A percentile compares a stretch with the other conserved stretches of the same genome.
Conservation (phyloP, 2,797 vertebrate species). For the Cynopterus sphinx region DNA sequence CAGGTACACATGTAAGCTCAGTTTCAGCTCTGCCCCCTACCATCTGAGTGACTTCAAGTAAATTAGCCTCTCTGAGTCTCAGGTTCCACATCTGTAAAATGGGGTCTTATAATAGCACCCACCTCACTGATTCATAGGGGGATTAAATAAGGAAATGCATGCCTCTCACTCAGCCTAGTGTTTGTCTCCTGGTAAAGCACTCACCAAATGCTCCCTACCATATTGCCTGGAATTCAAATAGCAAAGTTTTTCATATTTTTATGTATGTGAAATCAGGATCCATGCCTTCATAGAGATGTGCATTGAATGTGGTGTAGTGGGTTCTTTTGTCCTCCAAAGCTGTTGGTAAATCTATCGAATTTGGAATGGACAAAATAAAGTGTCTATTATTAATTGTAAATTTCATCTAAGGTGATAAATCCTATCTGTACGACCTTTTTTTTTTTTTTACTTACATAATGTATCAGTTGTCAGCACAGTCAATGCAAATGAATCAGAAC, state of each 20-base stretch:
- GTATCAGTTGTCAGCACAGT: not conserved
- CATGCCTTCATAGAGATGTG: not conserved
- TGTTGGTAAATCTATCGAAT: not conserved
- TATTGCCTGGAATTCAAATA: not conserved
- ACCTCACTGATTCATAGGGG: not conserved
- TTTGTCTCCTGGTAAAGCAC: not conserved
- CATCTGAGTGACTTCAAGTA: not conserved
- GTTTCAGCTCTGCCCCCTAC: not conserved
- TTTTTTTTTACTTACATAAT: not conserved
- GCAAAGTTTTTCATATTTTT: not conserved
- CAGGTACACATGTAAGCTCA: not conserved
- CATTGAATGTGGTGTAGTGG: not conserved
- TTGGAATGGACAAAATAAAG: not conserved
- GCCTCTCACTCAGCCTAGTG: not conserved
- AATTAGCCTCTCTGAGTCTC: not conserved
- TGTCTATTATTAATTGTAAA: not conserved
- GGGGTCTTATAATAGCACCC: not conserved
- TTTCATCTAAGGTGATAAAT: not conserved
- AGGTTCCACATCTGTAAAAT: not conserved
- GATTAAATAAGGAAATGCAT: not conserved
- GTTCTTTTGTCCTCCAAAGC: slow-evolving; percentile 5
- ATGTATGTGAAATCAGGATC: not conserved
- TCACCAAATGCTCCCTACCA: not conserved
- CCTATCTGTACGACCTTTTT: not conserved
- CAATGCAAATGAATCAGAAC: not conserved